Evolutionary conservation across 2,797 vertebrate species (phyloP), one percentile per base, ranked within the genome.

Genomic region (Microctenopoma steveboyesi): DNA sequence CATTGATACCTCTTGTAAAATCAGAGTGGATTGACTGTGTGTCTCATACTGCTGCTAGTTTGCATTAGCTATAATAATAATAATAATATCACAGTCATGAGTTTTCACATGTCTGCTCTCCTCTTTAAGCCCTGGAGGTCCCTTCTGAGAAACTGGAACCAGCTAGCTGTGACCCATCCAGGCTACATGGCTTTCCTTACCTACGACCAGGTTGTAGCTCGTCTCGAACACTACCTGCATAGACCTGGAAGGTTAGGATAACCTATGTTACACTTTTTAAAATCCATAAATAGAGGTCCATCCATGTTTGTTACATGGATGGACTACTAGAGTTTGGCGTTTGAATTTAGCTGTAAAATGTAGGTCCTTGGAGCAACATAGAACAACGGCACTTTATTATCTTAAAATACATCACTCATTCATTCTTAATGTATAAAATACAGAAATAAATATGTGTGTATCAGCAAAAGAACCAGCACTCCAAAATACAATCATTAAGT

Each of bases 121-220:
- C 9, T 18, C 16, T 63, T 70, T 74, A 62, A 96, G 96, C 96
- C 96, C 0, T 97, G 96, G 96, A 84, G 79, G 1, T 93, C 94
- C 0, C 89, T 96, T 16, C 86, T 97, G 59, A 94, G 88, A 71
- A 97, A 97, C 89, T 97, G 96, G 96, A 95, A 95, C 79, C 91
- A 94, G 22, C 89, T 97, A 2, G 96, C 95, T 0, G 95, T 97
- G 66, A 96, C 94, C 33, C 96, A 97, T 74, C 95, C 96, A 0
- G 96, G 95, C 14, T 97, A 96, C 89, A 96, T 96, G 96, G 96
- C 96, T 14, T 97, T 97, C 84, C 94, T 96, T 68, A 97, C 96
- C 0, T 97, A 96, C 0, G 95, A 96, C 8, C 96, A 97, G 85
- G 96, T 95, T 14, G 88, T 70, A 43, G 82, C 57, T 0, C 92